Evolutionary conservation across 2,113 vertebrate species (phyloP).

Genomic region (Felis catus): DNA sequence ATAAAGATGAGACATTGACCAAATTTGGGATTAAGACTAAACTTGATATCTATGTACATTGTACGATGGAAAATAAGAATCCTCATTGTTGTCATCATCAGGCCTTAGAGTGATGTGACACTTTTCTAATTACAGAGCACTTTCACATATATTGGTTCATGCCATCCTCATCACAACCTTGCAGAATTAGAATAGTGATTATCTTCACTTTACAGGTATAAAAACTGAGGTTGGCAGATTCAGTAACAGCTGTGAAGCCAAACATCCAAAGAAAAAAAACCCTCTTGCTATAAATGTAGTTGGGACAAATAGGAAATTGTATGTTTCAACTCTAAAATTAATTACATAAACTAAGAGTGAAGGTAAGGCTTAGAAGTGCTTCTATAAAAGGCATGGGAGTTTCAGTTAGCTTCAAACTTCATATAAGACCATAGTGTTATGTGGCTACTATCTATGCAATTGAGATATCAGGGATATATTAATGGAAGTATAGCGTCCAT

Average conservation of each 20-base stretch:
- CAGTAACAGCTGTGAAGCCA: neutral
- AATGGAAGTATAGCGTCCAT: constrained; percentile 5
- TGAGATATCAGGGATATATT: neutral
- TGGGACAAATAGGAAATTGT: neutral
- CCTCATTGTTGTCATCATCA: neutral
- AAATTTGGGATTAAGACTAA: neutral
- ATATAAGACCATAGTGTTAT: neutral
- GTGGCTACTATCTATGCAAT: neutral
- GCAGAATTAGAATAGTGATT: neutral
- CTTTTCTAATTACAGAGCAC: constrained; percentile 21
- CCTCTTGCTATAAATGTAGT: neutral
- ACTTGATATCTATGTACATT: neutral
- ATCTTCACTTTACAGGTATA: neutral
- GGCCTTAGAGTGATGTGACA: neutral
- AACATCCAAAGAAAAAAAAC: neutral
- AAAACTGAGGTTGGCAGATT: constrained; percentile 5
- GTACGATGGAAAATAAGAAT: neutral
- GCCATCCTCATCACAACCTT: neutral
- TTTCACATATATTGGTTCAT: neutral
- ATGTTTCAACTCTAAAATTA: constrained; percentile 25
- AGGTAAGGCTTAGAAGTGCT: neutral
- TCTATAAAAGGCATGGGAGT: neutral
- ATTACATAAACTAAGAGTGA: constrained; percentile 15
- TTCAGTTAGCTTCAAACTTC: constrained; percentile 38
- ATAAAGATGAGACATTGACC: neutral